Conservation (phyloP, 64 coral and sea anemone genomes). For the Trachythela sp. region DNA sequence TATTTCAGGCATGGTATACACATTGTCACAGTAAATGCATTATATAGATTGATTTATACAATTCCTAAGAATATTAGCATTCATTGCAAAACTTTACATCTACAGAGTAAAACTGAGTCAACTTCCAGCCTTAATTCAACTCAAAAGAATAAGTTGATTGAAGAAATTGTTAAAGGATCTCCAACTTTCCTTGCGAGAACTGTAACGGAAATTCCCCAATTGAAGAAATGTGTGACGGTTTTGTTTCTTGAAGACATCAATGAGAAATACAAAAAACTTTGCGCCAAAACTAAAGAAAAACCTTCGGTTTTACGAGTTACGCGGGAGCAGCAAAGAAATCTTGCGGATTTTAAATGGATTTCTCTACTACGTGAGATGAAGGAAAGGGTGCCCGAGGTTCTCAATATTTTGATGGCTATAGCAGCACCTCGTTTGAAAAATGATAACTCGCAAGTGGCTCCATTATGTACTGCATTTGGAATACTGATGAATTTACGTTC, state of each 20-base stretch:
- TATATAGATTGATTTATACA: too few species aligned
- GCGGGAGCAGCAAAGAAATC: neutral
- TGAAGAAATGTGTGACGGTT: neutral
- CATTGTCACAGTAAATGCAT: too few species aligned
- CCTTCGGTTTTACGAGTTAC: neutral
- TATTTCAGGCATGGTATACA: too few species aligned
- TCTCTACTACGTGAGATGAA: neutral
- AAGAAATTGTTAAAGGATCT: too few species aligned
- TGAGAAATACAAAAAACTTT: neutral
- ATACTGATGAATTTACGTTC: neutral
- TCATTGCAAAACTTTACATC: too few species aligned
- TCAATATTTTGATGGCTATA: neutral
- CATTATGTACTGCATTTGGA: neutral
- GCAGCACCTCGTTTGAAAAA: neutral
- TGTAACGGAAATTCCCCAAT: neutral
- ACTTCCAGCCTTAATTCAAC: too few species aligned
- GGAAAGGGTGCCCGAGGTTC: neutral
- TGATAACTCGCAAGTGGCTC: neutral
- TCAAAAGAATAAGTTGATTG: too few species aligned
- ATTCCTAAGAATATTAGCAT: too few species aligned
- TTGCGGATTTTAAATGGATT: neutral
- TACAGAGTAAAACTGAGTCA: too few species aligned
- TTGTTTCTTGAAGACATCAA: neutral
- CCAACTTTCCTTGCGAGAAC: too few species aligned
- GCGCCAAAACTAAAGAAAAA: neutral